phyloP scores from a whole-genome alignment of 2,888 invertebrate species.

The Caradrina kadenii region DNA sequence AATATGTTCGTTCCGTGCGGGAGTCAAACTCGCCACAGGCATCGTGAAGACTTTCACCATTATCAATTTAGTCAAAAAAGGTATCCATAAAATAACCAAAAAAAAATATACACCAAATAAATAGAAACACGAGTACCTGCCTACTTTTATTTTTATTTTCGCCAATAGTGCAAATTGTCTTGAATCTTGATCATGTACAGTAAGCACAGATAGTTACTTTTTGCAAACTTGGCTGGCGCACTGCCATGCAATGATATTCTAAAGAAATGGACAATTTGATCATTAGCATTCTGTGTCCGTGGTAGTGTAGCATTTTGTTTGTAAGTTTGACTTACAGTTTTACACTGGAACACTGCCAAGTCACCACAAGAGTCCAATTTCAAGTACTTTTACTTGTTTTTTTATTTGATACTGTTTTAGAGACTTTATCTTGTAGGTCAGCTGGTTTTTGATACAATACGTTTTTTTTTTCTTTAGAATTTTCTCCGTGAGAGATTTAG shows the following conservation, averaged over 20 bases:
- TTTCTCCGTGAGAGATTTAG: too few species aligned
- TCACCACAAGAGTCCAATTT: constrained; percentile 14
- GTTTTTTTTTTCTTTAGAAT: too few species aligned
- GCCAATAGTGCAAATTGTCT: background rate
- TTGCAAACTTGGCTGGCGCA: constrained; percentile 9
- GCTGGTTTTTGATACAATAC: background rate
- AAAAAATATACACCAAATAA: too few species aligned
- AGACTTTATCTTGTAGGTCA: background rate
- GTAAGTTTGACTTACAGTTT: constrained; percentile 40
- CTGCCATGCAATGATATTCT: constrained; percentile 27
- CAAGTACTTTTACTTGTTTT: constrained; percentile 19
- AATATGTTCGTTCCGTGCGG: too few species aligned
- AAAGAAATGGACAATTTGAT: constrained; percentile 13
- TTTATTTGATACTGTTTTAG: background rate
- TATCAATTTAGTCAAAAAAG: too few species aligned
- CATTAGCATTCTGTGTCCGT: constrained; percentile 32
- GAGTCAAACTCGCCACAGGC: too few species aligned
- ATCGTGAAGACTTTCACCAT: too few species aligned
- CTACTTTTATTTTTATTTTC: too few species aligned
- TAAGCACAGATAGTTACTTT: background rate
- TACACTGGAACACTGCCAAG: constrained; percentile 33
- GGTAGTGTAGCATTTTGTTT: constrained; percentile 20
- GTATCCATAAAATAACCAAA: too few species aligned
- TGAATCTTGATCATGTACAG: background rate
- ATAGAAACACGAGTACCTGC: too few species aligned